phyloP scores from a whole-genome alignment of 2,797 vertebrate genomes.

The Pteronotus mesoamericanus region DNA sequence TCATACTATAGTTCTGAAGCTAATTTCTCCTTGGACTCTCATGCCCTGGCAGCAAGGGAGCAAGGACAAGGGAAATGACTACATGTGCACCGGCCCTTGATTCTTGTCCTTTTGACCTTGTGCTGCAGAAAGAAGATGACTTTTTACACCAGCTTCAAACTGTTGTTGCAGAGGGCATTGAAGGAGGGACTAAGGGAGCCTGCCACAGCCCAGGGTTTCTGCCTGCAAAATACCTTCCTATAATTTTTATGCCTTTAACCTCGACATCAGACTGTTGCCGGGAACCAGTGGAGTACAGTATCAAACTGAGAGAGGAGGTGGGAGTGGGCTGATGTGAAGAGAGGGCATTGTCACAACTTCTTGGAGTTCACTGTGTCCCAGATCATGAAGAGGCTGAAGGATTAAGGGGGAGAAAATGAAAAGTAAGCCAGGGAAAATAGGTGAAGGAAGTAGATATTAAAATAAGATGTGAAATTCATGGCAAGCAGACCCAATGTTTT shows the following conservation, averaged over 20 bases:
- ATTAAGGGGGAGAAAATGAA: conserved; percentile 52
- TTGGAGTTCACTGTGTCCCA: not conserved
- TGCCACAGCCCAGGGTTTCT: not conserved
- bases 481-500: conserved; percentile 44
- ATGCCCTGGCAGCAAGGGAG: not conserved
- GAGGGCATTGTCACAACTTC: not conserved
- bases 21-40: conserved; percentile 45
- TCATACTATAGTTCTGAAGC: conserved; percentile 50
- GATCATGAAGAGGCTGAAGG: not conserved
- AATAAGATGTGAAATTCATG: conserved; percentile 36
- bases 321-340: not conserved
- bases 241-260: conserved; percentile 20
- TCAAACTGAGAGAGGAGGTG: not conserved
- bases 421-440: conserved; percentile 21
- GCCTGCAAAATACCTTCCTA: not conserved
- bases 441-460: conserved; percentile 35
- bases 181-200: not conserved
- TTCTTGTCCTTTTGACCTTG: conserved; percentile 46
- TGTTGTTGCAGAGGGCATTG: not conserved
- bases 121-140: conserved; percentile 13
- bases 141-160: conserved; percentile 53
- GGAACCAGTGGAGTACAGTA: not conserved
- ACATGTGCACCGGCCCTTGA: not conserved
- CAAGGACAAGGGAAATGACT: not conserved
- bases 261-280: not conserved